Evolutionary conservation across 2,113 vertebrate species (phyloP).

Genomic region (Psilopsiagon aurifrons): DNA sequence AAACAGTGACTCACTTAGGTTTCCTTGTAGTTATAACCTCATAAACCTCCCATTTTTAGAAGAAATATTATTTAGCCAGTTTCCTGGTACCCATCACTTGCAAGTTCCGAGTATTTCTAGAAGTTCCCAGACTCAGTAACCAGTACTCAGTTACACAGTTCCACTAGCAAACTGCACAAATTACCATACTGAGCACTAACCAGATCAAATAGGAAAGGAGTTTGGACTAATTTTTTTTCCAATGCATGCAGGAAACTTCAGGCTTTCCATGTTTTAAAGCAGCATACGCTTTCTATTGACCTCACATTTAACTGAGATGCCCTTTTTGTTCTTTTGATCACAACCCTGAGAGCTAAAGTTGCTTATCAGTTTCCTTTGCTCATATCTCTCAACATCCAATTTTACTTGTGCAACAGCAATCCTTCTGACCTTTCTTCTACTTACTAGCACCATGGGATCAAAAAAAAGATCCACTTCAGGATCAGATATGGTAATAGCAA

Average conservation of each 20-base stretch:
- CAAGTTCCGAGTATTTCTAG: background rate
- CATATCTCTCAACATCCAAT: background rate
- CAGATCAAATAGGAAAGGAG: background rate
- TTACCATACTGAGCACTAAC: fast-evolving
- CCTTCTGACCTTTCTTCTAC: background rate
- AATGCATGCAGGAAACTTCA: background rate
- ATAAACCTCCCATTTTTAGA: background rate
- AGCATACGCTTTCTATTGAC: background rate
- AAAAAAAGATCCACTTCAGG: background rate
- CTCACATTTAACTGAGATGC: background rate
- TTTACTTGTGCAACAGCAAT: background rate
- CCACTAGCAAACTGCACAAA: background rate
- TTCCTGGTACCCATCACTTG: background rate
- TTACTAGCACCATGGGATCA: background rate
- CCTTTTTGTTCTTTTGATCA: background rate
- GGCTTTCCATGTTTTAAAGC: background rate
- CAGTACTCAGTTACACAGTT: background rate
- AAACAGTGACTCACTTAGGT: background rate
- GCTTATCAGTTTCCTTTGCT: background rate
- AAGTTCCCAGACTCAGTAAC: background rate
- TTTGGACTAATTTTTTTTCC: background rate
- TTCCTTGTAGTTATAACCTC: background rate
- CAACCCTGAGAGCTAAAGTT: background rate
- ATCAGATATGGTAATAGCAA: background rate
- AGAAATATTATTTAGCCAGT: background rate